phyloP scores from a whole-genome alignment of 1,140 invertebrate species.

The Drosophila carrolli region DNA sequence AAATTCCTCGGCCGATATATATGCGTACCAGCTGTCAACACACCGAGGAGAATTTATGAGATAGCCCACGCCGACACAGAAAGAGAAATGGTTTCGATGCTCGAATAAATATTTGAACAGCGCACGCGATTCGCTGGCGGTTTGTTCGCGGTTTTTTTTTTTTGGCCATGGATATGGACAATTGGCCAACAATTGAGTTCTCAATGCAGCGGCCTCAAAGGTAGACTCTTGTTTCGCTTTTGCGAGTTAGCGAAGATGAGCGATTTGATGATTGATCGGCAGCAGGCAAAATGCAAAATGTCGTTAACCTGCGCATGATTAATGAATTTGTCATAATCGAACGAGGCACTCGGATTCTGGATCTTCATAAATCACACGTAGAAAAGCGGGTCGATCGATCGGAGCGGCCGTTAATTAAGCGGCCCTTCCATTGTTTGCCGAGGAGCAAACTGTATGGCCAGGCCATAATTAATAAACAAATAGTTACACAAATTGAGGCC shows the following conservation, averaged over 20 bases:
- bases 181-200: slow-evolving; percentile 2
- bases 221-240: background rate
- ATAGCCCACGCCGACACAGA: slow-evolving; percentile 22
- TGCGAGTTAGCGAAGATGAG: slow-evolving; percentile 1
- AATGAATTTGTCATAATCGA: slow-evolving; percentile 76
- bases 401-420: slow-evolving; percentile 62
- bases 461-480: slow-evolving; percentile 79
- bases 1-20: slow-evolving; percentile 37
- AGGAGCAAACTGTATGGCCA: slow-evolving; percentile 23
- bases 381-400: slow-evolving; percentile 60
- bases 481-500: slow-evolving; percentile 53
- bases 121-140: slow-evolving; percentile 26
- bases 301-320: slow-evolving; percentile 76
- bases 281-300: slow-evolving; percentile 66
- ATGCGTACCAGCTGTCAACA: slow-evolving; percentile 58
- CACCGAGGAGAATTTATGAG: slow-evolving; percentile 56
- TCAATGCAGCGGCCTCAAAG: slow-evolving; percentile 4
- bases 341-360: slow-evolving; percentile 7
- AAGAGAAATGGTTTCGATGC: slow-evolving; percentile 40
- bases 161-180: background rate
- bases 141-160: slow-evolving; percentile 21
- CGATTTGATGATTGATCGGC: slow-evolving; percentile 65
- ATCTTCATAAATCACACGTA: slow-evolving; percentile 69
- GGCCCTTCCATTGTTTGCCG: slow-evolving; percentile 32
- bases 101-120: slow-evolving; percentile 33